A percentile compares a stretch with the other conserved stretches of the same genome.
Conservation (phyloP, 2,797 vertebrate genomes). For the Balearica regulorum region DNA sequence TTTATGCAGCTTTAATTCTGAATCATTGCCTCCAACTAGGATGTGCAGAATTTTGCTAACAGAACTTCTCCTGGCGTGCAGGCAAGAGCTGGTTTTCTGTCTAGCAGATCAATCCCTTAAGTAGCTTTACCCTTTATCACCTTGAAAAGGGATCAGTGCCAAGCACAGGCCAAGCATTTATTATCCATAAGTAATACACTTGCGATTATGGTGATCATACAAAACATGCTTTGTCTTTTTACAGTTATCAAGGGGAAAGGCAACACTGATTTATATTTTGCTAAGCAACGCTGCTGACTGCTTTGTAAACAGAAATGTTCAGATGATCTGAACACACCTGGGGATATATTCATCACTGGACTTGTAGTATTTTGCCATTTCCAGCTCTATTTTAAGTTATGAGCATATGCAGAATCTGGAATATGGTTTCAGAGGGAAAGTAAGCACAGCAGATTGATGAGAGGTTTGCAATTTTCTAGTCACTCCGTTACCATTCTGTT, state of each 20-base stretch:
- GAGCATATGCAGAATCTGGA: conserved; percentile 21
- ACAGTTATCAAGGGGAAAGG: conserved; percentile 20
- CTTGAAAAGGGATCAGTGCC: conserved; percentile 22
- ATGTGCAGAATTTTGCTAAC: neutral
- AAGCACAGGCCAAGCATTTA: neutral
- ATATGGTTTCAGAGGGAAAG: conserved; percentile 36
- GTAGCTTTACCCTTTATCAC: conserved; percentile 47
- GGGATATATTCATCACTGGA: neutral
- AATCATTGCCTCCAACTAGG: neutral
- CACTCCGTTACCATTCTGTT: conserved; percentile 7
- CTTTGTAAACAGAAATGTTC: conserved; percentile 51
- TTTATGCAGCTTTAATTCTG: conserved; percentile 31
- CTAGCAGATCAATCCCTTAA: conserved; percentile 26
- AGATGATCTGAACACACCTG: conserved; percentile 15
- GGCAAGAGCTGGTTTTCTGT: conserved; percentile 11
- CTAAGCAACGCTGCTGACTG: neutral
- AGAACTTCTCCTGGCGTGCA: neutral
- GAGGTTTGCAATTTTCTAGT: conserved; percentile 22
- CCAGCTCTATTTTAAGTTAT: conserved; percentile 3
- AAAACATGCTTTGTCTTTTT: conserved; percentile 26
- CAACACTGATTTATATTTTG: neutral
- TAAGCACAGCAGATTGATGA: conserved; percentile 29
- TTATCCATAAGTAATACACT: conserved; percentile 40
- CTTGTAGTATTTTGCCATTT: neutral
- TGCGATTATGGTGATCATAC: neutral